These are phyloP conservation scores for Otocyon megalotis DNA, from an alignment of 2,113 vertebrate genomes.

Conservation along the genomic window DNA sequence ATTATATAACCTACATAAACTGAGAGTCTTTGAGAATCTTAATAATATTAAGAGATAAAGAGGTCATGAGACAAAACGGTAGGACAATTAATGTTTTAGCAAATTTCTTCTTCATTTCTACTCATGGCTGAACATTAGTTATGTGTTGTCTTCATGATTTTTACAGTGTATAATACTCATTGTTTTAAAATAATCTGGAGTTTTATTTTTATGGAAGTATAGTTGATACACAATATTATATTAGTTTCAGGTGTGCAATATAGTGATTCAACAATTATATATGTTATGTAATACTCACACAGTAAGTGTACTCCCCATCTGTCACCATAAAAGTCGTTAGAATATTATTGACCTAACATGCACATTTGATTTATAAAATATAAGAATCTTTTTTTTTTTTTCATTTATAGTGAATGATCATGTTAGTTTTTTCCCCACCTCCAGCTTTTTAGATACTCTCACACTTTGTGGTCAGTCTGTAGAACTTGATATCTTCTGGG, in stretches of 20 bases:
- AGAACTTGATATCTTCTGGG: not conserved
- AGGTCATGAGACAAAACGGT: not conserved
- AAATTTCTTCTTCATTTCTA: not conserved
- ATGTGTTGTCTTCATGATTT: not conserved
- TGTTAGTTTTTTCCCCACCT: not conserved
- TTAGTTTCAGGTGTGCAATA: not conserved
- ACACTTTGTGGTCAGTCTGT: not conserved
- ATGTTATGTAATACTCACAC: not conserved
- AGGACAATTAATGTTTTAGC: not conserved
- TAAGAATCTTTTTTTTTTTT: not conserved
- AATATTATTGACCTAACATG: not conserved
- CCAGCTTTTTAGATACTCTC: not conserved
- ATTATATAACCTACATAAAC: not conserved
- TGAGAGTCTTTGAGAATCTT: not conserved
- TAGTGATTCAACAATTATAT: not conserved
- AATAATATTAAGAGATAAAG: not conserved
- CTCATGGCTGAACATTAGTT: not conserved
- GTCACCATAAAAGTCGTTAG: not conserved
- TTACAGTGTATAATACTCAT: not conserved
- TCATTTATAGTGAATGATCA: not conserved
- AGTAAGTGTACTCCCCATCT: not conserved
- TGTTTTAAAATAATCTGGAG: not conserved
- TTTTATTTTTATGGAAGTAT: not conserved
- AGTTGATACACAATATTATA: not conserved
- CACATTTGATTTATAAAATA: not conserved